Percentiles rank a stretch among this genome's conserved stretches.
These are phyloP conservation scores for Drosophila ezoana DNA, from an alignment of 2,888 invertebrate genomes.

Conservation along the genomic window DNA sequence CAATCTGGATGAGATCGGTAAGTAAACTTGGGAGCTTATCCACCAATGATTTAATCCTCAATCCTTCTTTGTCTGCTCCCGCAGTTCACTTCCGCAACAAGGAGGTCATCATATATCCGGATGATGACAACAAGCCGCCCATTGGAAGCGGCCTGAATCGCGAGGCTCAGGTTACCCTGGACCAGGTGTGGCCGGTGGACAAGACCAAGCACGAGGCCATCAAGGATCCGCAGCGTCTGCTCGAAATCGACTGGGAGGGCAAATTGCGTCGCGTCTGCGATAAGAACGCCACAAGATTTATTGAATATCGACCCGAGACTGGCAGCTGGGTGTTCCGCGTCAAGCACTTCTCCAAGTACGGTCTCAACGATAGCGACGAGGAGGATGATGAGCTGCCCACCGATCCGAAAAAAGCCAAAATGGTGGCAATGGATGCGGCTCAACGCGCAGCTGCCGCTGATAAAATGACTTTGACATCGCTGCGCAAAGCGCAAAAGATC, in stretches of 20 bases:
- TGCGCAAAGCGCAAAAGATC: slow-evolving; percentile 69
- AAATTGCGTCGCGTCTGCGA: slow-evolving; percentile 93
- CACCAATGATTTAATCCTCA: neutral
- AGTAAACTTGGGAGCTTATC: neutral
- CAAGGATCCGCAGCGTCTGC: slow-evolving; percentile 91
- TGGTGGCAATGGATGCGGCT: slow-evolving; percentile 41
- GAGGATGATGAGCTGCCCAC: slow-evolving; percentile 90
- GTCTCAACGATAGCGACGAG: slow-evolving; percentile 94
- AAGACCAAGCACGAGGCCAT: slow-evolving; percentile 92
- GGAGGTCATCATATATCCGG: slow-evolving; percentile 97
- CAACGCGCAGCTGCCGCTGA: slow-evolving; percentile 44
- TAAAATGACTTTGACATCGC: slow-evolving; percentile 61
- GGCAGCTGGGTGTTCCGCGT: slow-evolving; percentile 99
- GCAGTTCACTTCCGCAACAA: slow-evolving; percentile 95
- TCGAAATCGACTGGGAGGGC: slow-evolving; percentile 93
- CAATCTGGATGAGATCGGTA: slow-evolving; percentile 94
- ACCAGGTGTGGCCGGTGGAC: slow-evolving; percentile 96
- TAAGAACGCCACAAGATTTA: slow-evolving; percentile 95
- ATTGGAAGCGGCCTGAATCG: slow-evolving; percentile 95
- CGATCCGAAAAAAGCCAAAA: slow-evolving; percentile 84
- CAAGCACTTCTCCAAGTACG: slow-evolving; percentile 97
- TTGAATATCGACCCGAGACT: slow-evolving; percentile 97
- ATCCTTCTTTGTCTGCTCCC: neutral
- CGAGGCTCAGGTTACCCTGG: slow-evolving; percentile 95
- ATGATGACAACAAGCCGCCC: slow-evolving; percentile 94